Evolutionary conservation across 2,797 vertebrate species (phyloP).

Genomic region (Spinus olivaceus): DNA sequence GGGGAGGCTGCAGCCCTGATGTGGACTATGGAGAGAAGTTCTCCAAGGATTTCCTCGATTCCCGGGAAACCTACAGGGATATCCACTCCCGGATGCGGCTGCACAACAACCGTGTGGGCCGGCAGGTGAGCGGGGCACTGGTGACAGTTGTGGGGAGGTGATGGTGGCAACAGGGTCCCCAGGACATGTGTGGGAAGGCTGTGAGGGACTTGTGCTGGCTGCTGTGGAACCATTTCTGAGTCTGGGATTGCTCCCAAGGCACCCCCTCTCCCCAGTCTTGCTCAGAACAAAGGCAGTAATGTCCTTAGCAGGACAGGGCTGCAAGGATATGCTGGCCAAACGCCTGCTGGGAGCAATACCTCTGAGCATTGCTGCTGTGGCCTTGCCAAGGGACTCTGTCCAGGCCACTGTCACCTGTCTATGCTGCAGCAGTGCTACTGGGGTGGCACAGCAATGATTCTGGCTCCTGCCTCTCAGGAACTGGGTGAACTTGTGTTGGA

Average conservation of each 20-base stretch:
- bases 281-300: not conserved
- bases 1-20: slow-evolving; percentile 97
- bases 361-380: not conserved
- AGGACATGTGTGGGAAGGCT: accelerated
- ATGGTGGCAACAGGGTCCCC: not conserved
- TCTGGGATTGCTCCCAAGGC: not conserved
- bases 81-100: slow-evolving; percentile 98
- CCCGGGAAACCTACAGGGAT: slow-evolving; percentile 93
- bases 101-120: slow-evolving; percentile 96
- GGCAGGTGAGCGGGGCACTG: slow-evolving; percentile 85
- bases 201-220: not conserved
- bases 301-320: not conserved
- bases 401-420: not conserved
- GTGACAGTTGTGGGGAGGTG: accelerated
- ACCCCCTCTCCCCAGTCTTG: not conserved
- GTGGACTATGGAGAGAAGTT: slow-evolving; percentile 98
- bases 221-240: accelerated
- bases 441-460: not conserved
- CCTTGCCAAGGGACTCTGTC: not conserved
- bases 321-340: not conserved
- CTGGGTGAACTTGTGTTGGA: not conserved
- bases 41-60: slow-evolving; percentile 96
- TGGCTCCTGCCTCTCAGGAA: not conserved
- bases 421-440: not conserved
- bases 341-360: not conserved